Conservation (phyloP, 2,888 invertebrate species). For the Celastrina argiolus region DNA sequence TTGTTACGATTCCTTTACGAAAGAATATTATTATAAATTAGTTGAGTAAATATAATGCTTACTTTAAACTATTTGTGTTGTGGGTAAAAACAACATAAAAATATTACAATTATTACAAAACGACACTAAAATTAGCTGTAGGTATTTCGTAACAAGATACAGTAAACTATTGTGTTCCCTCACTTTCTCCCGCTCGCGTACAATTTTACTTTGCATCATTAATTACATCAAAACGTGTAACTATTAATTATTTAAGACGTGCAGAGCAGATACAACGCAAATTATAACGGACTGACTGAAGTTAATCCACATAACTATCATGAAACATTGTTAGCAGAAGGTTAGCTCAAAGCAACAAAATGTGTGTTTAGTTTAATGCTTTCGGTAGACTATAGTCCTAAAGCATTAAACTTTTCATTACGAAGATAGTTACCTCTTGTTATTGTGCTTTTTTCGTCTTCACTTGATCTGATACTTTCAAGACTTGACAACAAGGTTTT, state of each 20-base stretch:
- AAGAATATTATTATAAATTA: too few relatives aligned
- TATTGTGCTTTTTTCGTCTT: too few relatives aligned
- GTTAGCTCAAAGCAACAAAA: too few relatives aligned
- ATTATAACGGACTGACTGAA: background rate
- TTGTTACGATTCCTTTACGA: too few relatives aligned
- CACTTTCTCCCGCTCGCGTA: constrained; percentile 2
- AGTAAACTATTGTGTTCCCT: background rate
- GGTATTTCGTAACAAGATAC: background rate
- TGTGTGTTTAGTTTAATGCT: too few relatives aligned
- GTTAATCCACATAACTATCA: background rate
- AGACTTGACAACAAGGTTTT: too few relatives aligned
- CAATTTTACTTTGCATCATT: background rate
- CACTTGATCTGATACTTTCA: too few relatives aligned
- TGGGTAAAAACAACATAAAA: constrained; percentile 11
- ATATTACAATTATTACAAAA: background rate
- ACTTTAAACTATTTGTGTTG: background rate
- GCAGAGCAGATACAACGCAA: background rate
- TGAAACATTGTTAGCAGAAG: background rate
- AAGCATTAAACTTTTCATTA: too few relatives aligned
- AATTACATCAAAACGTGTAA: background rate
- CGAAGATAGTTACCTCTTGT: too few relatives aligned
- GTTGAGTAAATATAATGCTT: too few relatives aligned
- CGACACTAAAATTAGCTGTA: background rate
- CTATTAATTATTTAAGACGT: background rate
- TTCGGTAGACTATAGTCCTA: too few relatives aligned